phyloP scores from a whole-genome alignment of 2,113 vertebrate genomes.

The Suncus etruscus region DNA sequence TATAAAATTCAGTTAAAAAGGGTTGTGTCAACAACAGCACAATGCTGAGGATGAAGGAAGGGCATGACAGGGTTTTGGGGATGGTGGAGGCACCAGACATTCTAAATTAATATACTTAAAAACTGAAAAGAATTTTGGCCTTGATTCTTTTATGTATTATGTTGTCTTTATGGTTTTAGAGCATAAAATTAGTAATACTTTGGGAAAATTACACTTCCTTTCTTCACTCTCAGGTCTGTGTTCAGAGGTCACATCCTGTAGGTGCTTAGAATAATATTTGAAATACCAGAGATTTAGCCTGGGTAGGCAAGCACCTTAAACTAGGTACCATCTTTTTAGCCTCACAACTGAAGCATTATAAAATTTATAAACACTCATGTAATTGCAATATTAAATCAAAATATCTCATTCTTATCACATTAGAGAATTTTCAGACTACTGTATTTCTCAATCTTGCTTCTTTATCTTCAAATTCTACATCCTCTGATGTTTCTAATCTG shows the following conservation, averaged over 20 bases:
- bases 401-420: background rate
- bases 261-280: no score
- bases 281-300: no score
- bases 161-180: background rate
- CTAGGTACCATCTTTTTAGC: no score
- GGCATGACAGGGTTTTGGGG: no score
- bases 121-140: background rate
- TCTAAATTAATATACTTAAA: background rate
- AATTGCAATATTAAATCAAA: background rate
- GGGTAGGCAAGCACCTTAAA: no score
- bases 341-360: background rate
- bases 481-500: background rate
- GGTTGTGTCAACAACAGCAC: background rate
- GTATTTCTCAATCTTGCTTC: background rate
- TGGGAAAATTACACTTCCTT: background rate
- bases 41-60: background rate
- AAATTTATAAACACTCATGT: background rate
- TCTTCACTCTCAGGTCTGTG: no score
- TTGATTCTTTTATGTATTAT: background rate
- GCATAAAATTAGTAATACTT: background rate
- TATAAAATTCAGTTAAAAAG: background rate
- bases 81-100: background rate
- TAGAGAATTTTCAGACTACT: fast-evolving
- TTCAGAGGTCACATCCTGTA: no score
- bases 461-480: background rate